Conservation (phyloP, 1,140 invertebrate genomes). For the Globodera rostochiensis region DNA sequence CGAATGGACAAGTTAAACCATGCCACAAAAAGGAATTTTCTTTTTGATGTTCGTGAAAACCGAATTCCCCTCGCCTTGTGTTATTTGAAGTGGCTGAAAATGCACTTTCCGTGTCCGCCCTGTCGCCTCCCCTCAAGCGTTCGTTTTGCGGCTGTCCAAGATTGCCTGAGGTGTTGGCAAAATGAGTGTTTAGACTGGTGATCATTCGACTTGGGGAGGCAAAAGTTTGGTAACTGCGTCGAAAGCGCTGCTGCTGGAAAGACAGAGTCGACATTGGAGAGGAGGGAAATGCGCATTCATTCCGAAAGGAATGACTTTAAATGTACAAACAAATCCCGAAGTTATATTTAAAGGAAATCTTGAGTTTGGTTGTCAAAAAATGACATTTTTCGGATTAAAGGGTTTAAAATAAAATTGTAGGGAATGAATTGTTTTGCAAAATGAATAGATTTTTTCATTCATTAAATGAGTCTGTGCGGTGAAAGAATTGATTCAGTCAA, state of each 20-base stretch:
- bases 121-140: constrained; percentile 4
- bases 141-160: not conserved
- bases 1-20: not conserved
- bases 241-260: not conserved
- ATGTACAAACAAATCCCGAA: no score
- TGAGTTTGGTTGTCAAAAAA: no score
- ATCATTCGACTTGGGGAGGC: not conserved
- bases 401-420: no score
- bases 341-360: no score
- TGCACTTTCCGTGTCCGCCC: constrained; percentile 34
- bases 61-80: constrained; percentile 14
- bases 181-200: not conserved
- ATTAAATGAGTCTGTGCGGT: no score
- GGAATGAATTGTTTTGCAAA: no score
- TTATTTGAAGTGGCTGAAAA: constrained; percentile 35
- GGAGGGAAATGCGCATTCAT: no score
- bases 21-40: not conserved
- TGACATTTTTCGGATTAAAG: no score
- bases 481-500: no score
- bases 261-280: no score
- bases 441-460: no score
- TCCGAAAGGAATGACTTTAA: no score
- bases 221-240: not conserved
- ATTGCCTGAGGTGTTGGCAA: not conserved
- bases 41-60: not conserved